Evolutionary conservation across 1,140 invertebrate genomes (phyloP).

Genomic region (Drosophila orosa): DNA sequence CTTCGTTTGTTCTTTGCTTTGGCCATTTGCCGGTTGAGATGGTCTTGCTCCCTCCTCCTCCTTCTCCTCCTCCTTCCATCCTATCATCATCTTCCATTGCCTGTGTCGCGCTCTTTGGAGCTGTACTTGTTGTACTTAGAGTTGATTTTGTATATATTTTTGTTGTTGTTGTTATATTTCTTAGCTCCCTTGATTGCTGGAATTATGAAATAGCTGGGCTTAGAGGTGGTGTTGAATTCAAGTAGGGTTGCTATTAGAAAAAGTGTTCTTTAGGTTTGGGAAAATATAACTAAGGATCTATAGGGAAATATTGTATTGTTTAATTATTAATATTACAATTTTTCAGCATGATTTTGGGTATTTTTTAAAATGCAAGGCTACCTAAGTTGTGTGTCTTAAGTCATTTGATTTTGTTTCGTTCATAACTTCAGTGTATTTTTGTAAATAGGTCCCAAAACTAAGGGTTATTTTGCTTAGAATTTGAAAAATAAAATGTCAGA

Average conservation of each 20-base stretch:
- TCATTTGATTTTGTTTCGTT: not conserved
- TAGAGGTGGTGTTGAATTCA: not conserved
- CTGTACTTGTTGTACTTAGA: slow-evolving; percentile 80
- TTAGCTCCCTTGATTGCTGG: not conserved
- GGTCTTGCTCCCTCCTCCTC: slow-evolving; percentile 41
- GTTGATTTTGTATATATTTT: slow-evolving; percentile 26
- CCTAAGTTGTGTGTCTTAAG: not conserved
- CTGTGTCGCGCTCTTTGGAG: slow-evolving; percentile 14
- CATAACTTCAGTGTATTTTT: not conserved
- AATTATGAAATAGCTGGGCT: not conserved
- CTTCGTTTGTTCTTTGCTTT: slow-evolving; percentile 55
- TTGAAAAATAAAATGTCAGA: too few species aligned
- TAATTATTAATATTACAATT: too few species aligned
- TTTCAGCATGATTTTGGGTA: not conserved
- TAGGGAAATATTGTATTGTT: too few species aligned
- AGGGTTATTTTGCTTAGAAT: too few species aligned
- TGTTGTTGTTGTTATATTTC: too few species aligned
- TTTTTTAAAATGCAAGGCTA: not conserved
- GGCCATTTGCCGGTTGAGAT: slow-evolving; percentile 76
- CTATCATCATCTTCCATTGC: not conserved
- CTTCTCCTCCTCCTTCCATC: not conserved
- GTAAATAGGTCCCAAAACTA: not conserved
- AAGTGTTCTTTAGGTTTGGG: not conserved
- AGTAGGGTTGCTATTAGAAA: too few species aligned
- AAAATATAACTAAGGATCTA: too few species aligned